These are phyloP conservation scores for Otolemur garnettii DNA, from an alignment of 2,113 vertebrate species.

Conservation along the genomic window DNA sequence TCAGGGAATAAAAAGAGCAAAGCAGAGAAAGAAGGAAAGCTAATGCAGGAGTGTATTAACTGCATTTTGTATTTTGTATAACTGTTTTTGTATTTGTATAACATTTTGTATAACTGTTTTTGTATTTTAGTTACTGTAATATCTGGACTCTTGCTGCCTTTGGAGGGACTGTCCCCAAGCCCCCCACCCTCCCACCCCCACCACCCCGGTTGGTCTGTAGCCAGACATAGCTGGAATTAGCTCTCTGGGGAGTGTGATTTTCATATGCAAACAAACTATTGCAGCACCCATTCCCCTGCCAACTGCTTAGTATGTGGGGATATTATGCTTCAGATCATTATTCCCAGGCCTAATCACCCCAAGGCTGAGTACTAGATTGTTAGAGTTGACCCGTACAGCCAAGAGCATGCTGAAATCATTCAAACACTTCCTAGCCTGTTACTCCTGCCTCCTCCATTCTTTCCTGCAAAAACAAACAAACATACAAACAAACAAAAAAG, in stretches of 20 bases:
- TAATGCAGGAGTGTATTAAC: background rate
- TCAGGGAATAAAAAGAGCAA: background rate
- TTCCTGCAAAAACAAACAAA: background rate
- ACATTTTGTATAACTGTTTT: too few species aligned
- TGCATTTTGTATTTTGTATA: too few species aligned
- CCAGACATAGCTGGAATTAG: background rate
- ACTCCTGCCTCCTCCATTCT: background rate
- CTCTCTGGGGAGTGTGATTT: background rate
- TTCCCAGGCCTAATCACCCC: too few species aligned
- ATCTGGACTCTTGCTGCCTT: too few species aligned
- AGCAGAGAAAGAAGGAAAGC: background rate
- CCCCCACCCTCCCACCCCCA: too few species aligned
- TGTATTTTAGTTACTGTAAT: background rate
- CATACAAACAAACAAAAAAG: fast-evolving
- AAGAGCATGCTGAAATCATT: background rate
- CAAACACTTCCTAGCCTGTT: background rate
- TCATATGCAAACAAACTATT: background rate
- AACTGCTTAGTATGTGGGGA: background rate
- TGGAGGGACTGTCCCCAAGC: background rate
- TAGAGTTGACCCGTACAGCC: background rate
- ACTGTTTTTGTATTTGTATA: background rate
- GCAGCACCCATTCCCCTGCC: background rate
- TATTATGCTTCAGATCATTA: background rate
- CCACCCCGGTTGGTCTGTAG: too few species aligned
- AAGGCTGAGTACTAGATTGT: background rate